Conservation (phyloP, 2,888 invertebrate genomes). For the Acleris laterana region DNA sequence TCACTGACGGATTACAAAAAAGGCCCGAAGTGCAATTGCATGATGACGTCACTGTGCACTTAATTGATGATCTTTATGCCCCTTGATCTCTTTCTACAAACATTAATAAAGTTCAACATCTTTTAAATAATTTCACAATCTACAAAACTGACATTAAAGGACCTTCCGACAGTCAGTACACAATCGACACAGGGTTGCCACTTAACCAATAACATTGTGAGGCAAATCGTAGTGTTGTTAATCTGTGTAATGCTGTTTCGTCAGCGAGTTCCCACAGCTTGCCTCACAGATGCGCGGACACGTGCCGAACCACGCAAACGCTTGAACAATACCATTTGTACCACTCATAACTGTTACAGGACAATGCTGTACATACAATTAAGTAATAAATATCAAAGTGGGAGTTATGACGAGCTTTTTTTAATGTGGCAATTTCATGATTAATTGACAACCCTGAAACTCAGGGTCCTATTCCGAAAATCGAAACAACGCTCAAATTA, state of each 20-base stretch:
- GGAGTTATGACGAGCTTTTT: not conserved
- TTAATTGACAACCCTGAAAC: slow-evolving; percentile 10
- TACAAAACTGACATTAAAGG: slow-evolving; percentile 1
- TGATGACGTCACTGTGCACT: slow-evolving; percentile 57
- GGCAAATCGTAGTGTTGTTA: slow-evolving; percentile 27
- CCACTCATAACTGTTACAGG: slow-evolving; percentile 11
- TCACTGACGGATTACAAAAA: slow-evolving; percentile 75
- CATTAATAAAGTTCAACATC: no score
- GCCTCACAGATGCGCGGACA: slow-evolving; percentile 53
- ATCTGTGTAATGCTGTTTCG: slow-evolving; percentile 51
- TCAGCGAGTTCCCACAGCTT: slow-evolving; percentile 71
- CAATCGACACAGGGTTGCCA: slow-evolving; percentile 33
- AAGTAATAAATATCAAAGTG: not conserved
- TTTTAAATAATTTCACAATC: not conserved
- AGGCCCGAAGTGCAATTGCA: slow-evolving; percentile 63
- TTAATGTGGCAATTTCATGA: not conserved
- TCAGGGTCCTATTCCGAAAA: slow-evolving; percentile 16
- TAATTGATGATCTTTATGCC: not conserved
- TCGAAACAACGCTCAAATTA: slow-evolving; percentile 13
- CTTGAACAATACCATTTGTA: slow-evolving; percentile 28
- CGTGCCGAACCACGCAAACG: slow-evolving; percentile 52
- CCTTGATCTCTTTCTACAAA: no score
- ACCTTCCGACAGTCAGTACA: slow-evolving; percentile 18
- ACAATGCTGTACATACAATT: slow-evolving; percentile 5
- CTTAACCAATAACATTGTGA: slow-evolving; percentile 26